Conservation (phyloP, 92 coral and sea anemone genomes). For the Paragorgia papillata region DNA sequence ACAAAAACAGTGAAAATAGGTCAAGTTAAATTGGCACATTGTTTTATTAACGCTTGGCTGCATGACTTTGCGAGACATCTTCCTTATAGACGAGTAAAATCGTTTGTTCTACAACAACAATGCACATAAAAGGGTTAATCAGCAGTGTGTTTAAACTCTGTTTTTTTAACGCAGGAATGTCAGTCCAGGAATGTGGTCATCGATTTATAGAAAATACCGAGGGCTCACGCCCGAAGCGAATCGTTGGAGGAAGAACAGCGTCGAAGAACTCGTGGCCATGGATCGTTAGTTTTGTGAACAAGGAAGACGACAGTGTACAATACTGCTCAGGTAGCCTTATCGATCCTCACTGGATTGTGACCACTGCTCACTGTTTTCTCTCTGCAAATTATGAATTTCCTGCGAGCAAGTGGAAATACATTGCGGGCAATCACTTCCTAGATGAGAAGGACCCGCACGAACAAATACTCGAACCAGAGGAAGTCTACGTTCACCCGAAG, state of each 20-base stretch:
- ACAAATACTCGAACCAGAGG: conserved; percentile 17
- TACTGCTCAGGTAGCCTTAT: conserved; percentile 75
- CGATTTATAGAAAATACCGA: conserved; percentile 2
- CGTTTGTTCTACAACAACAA: too few relatives aligned
- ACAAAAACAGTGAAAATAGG: too few relatives aligned
- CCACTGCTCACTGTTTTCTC: conserved; percentile 78
- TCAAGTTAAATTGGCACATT: too few relatives aligned
- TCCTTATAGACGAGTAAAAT: background rate
- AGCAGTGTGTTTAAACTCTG: too few relatives aligned
- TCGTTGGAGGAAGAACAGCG: conserved; percentile 69
- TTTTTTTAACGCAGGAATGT: background rate
- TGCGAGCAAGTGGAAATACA: conserved; percentile 64
- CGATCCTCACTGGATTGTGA: conserved; percentile 74
- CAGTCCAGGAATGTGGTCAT: conserved; percentile 26
- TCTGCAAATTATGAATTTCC: conserved; percentile 61
- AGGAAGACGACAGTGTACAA: conserved; percentile 52
- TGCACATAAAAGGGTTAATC: too few relatives aligned
- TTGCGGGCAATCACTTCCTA: conserved; percentile 62
- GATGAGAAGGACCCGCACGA: conserved; percentile 30
- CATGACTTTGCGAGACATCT: too few relatives aligned
- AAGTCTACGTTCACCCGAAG: conserved; percentile 34
- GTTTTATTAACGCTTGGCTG: too few relatives aligned
- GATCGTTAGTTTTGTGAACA: conserved; percentile 65
- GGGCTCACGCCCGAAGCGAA: conserved; percentile 65
- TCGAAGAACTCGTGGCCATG: conserved; percentile 79